phyloP scores from a whole-genome alignment of 2,113 vertebrate species.

The Cygnus atratus region DNA sequence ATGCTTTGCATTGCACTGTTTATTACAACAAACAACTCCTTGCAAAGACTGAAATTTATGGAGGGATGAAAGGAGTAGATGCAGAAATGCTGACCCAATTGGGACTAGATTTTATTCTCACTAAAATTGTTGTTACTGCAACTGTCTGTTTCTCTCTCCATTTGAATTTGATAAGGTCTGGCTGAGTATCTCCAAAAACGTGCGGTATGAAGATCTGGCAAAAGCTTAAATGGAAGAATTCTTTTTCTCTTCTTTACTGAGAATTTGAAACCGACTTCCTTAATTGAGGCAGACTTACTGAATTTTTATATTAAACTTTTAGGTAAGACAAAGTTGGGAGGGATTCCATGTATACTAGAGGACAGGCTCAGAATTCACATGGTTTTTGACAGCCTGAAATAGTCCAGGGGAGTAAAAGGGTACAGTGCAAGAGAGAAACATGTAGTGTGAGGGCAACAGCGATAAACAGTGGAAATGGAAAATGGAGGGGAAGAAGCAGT shows the following conservation, averaged over 20 bases:
- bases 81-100: not conserved
- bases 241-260: not conserved
- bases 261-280: not conserved
- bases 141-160: not conserved
- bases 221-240: not conserved
- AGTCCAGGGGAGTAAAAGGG: not conserved
- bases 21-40: not conserved
- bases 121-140: not conserved
- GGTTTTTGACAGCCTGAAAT: not conserved
- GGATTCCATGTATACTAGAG: not conserved
- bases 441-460: not conserved
- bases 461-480: not conserved
- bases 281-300: not conserved
- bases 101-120: not conserved
- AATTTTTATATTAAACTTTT: not conserved
- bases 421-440: not conserved
- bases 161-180: not conserved
- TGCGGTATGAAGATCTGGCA: not conserved
- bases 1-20: not conserved
- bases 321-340: not conserved
- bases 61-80: not conserved
- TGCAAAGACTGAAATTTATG: not conserved
- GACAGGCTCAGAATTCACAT: not conserved
- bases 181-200: not conserved
- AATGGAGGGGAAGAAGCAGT: not conserved